Evolutionary conservation across 2,797 vertebrate genomes (phyloP).

Genomic region (Bovichtus variegatus): DNA sequence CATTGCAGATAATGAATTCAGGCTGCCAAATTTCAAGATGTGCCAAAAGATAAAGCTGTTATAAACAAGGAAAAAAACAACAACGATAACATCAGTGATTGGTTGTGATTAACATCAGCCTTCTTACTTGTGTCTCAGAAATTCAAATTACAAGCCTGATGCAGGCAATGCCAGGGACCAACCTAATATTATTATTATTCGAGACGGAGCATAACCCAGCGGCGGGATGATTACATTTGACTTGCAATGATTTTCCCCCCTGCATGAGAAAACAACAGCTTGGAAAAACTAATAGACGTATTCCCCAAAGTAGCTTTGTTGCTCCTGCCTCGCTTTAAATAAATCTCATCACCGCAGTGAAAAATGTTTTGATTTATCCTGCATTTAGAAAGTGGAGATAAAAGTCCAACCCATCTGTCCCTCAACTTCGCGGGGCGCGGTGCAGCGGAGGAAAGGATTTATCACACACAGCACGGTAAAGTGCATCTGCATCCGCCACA

Average conservation of each 20-base stretch:
- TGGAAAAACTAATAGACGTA: conserved; percentile 78
- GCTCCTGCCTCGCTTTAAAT: conserved; percentile 72
- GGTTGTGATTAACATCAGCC: conserved; percentile 79
- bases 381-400: conserved; percentile 73
- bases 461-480: conserved; percentile 71
- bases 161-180: conserved; percentile 70
- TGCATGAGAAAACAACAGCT: conserved; percentile 78
- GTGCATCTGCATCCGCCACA: conserved; percentile 74
- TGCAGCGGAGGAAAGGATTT: conserved; percentile 64
- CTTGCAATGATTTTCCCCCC: conserved; percentile 80
- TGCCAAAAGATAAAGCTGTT: conserved; percentile 74
- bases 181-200: conserved; percentile 83
- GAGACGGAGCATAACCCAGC: conserved; percentile 78
- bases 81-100: conserved; percentile 73
- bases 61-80: conserved; percentile 65
- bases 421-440: conserved; percentile 61
- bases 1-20: conserved; percentile 73
- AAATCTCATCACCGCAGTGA: conserved; percentile 73
- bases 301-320: conserved; percentile 77
- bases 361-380: conserved; percentile 80
- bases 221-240: conserved; percentile 85
- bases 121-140: conserved; percentile 71
- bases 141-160: conserved; percentile 78
- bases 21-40: conserved; percentile 73
- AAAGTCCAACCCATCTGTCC: conserved; percentile 81